Base-by-base conservation (phyloP, 2,113 vertebrate genomes). In the Cranoglanis bouderius region DNA sequence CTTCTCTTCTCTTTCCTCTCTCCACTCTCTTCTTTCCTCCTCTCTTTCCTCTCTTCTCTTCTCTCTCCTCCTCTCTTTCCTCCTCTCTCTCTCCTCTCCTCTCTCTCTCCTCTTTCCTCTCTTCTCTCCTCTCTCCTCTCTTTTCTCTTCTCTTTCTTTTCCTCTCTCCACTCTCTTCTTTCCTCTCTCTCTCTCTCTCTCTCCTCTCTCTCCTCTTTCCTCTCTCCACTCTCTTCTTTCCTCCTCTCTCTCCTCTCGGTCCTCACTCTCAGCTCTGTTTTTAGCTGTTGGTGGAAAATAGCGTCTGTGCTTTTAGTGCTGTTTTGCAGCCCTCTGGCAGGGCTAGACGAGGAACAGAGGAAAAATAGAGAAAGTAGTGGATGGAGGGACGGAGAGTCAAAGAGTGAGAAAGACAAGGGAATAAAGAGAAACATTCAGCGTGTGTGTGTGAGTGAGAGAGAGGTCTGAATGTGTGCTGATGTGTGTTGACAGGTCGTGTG, bases 281-380 rank as follows among this genome's bases (percentile, higher is more conserved):
- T 89, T 90, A 80, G 85, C 61, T 55, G 18, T 10, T 8, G 9
- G 61, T 75, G 51, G 82, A 85, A 85, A 87, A 85, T 61, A 82
- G 75, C 75, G 38, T 89, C 59, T 75, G 51, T 53, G 82, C 70
- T 82, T 81, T 87, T 85, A 82, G 85, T 87, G 43, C 40, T 55
- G 85, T 87, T 90, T 89, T 57, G 55, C 26, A 51, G 40, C 38
- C 43, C 82, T 70, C 59, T 57, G 43, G 40, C 16, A 77, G 65
- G 70, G 53, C 35, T 10, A 51, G 51, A 63, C 12, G n/a, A 57
- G 49, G 40, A 53, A 40, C 46, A 51, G 63, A n/a, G n/a, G n/a
- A 59, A 70, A 29, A 61, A n/a, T 9, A 18, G 19, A 24, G n/a
- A n/a, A n/a, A n/a, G 19, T 32, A 59, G 12, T 61, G 26, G 63